These are phyloP conservation scores for Bothrops jararaca DNA, from an alignment of 2,113 vertebrate species.

Conservation along the genomic window DNA sequence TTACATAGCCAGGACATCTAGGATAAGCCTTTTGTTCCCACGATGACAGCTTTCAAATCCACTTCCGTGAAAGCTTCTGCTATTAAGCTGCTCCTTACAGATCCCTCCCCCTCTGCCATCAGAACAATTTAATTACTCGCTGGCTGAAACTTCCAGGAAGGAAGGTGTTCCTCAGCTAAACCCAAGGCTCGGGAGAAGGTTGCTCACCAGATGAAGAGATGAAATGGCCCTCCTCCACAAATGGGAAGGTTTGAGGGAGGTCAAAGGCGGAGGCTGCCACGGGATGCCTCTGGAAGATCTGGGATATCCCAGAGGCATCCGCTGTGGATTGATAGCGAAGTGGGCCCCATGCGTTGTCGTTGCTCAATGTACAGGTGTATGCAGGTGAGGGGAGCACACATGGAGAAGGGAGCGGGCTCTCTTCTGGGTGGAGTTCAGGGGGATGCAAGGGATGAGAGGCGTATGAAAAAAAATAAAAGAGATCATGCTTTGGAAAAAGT, in stretches of 20 bases:
- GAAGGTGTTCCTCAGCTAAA: background rate
- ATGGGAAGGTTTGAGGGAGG: accelerated
- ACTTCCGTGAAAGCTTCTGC: background rate
- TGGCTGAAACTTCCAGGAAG: background rate
- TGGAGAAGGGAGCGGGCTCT: background rate
- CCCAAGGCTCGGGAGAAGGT: accelerated
- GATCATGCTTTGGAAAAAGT: conserved; percentile 96
- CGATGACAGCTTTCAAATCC: background rate
- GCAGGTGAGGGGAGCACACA: conserved; percentile 12
- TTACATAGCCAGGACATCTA: background rate
- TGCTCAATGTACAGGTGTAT: background rate
- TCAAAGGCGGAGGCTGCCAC: background rate
- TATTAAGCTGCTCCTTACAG: background rate
- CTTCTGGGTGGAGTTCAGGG: background rate
- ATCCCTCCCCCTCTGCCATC: background rate
- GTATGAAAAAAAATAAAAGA: conserved; percentile 18
- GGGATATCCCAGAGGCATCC: background rate
- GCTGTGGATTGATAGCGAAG: background rate
- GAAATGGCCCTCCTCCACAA: background rate
- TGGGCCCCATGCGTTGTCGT: too few relatives aligned
- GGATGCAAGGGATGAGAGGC: conserved; percentile 21
- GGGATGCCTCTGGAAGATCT: background rate
- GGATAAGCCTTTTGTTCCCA: background rate
- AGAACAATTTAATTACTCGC: too few relatives aligned
- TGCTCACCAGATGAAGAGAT: background rate